Conservation (phyloP, 1,140 invertebrate species). For the Trypoxylus dichotomus region DNA sequence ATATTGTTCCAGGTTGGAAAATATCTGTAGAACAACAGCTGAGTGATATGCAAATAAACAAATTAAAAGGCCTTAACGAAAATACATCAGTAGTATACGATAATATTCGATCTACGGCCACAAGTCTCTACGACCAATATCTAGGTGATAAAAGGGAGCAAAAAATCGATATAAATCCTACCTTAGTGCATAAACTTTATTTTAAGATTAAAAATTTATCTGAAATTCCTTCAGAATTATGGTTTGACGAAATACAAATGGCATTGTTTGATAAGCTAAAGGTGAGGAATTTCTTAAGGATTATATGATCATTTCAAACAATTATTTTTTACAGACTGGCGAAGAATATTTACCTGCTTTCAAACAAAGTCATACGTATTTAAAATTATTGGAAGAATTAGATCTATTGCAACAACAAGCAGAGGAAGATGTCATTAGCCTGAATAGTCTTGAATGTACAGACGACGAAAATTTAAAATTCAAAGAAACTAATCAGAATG, state of each 20-base stretch:
- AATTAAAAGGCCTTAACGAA: constrained; percentile 54
- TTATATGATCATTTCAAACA: constrained; percentile 34
- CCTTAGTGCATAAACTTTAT: constrained; percentile 65
- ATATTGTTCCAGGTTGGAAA: constrained; percentile 65
- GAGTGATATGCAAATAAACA: constrained; percentile 62
- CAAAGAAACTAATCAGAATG: constrained; percentile 9
- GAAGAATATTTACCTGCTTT: constrained; percentile 73
- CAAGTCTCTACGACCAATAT: constrained; percentile 83
- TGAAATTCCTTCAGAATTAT: constrained; percentile 66
- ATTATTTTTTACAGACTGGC: constrained; percentile 57
- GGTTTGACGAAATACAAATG: constrained; percentile 85
- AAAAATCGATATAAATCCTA: constrained; percentile 68
- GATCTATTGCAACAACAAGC: constrained; percentile 67
- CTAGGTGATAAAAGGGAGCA: constrained; percentile 73
- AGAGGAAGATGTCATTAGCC: constrained; percentile 61
- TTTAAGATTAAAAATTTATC: constrained; percentile 63
- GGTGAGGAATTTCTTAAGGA: constrained; percentile 43
- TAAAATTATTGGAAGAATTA: constrained; percentile 75
- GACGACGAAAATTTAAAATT: constrained; percentile 36
- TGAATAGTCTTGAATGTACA: constrained; percentile 55
- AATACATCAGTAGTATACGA: constrained; percentile 56
- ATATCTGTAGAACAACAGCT: constrained; percentile 78
- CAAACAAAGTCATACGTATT: constrained; percentile 68
- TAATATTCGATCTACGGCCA: constrained; percentile 73
- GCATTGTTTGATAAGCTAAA: constrained; percentile 70